phyloP scores from a whole-genome alignment of 1,140 invertebrate genomes.

The Caerostris extrusa region DNA sequence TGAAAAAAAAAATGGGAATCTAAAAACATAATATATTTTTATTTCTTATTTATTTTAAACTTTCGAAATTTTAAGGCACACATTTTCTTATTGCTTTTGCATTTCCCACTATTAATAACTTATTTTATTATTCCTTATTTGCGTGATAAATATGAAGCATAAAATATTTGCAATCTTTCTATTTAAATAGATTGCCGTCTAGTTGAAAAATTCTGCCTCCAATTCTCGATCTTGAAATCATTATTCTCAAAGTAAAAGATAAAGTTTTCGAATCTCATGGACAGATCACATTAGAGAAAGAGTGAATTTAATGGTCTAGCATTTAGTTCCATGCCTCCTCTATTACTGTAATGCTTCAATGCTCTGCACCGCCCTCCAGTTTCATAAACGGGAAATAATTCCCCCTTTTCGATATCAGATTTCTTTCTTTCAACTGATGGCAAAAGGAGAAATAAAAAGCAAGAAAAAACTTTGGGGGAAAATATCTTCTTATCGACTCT shows the following conservation, averaged over 20 bases:
- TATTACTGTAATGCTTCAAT: neutral
- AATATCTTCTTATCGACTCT: slow-evolving; percentile 64
- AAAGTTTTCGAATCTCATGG: neutral
- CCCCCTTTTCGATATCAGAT: slow-evolving; percentile 6
- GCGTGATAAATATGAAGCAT: no score
- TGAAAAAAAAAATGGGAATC: no score
- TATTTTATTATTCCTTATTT: no score
- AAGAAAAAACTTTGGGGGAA: slow-evolving; percentile 23
- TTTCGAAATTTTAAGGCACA: no score
- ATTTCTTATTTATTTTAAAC: no score
- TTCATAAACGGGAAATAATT: slow-evolving; percentile 44
- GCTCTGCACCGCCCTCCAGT: neutral
- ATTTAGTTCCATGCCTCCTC: neutral
- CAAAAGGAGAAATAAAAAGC: slow-evolving; percentile 27
- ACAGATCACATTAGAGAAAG: neutral
- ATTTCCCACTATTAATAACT: no score
- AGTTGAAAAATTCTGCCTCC: no score
- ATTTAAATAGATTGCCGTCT: no score
- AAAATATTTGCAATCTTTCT: no score
- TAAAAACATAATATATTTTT: no score
- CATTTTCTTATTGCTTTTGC: no score
- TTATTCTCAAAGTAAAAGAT: neutral
- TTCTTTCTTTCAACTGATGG: slow-evolving; percentile 42
- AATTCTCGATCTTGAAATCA: neutral
- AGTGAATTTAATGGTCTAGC: neutral